Base-by-base conservation (phyloP, 2,888 invertebrate genomes). In the Amphimallon solstitiale region DNA sequence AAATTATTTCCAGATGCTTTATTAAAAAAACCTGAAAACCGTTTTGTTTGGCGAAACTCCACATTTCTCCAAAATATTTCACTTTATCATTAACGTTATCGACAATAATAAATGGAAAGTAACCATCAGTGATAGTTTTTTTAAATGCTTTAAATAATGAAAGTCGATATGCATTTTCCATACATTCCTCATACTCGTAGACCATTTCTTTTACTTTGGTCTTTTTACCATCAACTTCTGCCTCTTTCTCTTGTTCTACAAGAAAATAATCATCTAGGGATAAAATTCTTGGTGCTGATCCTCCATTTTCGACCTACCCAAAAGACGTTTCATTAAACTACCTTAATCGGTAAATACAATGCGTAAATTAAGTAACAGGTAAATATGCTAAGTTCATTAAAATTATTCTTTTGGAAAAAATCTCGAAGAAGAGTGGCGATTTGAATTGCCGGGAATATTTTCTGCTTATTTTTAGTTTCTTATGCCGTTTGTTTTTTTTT, bases 211-310 rank as follows among this genome's bases (percentile, higher is more conserved):
- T 90, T 60, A 85, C 81, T 78, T 80, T 86, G 63, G 91, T 86
- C 78, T 86, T 87, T 81, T 92, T 92, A 10, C 93, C 93, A 68
- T 91, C 91, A 70, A 88, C 86, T 2, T 88, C 86, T 56, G 88
- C 86, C 75, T 89, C 90, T 71, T 89, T 86, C 81, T 94, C 94
- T 67, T 90, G 89, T 82, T 94, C 94, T 66, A 92, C 89, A 87
- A 97, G 92, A 78, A 97, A 98, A 83, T 98, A 98, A 83, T 98
- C 97, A 81, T 98, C 97, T 68, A 98, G 88, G 68, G 95, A 95
- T 77, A 98, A 86, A 77, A 98, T 94, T 72, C 97, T 87, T 0
- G 94, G 95, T n/a, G 94, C 92, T 65, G 91, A 90, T 3, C 95
- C 95, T 40, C 93, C 92, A 83, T 92, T 89, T 79, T 94, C 93